Base-by-base conservation (phyloP, 2,113 vertebrate species). In the Albula goreensis region DNA sequence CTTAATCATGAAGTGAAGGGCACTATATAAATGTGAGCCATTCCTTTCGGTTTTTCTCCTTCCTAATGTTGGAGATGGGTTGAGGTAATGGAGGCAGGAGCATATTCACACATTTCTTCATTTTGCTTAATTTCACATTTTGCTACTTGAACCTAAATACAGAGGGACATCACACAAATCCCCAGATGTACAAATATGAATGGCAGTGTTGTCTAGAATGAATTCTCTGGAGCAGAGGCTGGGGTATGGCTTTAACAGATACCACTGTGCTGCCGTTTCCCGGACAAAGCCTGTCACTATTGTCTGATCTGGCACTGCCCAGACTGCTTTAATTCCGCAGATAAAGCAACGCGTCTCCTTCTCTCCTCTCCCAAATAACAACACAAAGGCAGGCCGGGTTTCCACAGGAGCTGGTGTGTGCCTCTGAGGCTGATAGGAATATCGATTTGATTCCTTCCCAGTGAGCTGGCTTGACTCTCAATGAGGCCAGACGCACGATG, bases 391-490 rank as follows among this genome's bases (percentile, higher is more conserved):
- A 82, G 81, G 81, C n/a, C 7, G 80, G 80, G 19, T 81, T 81
- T 81, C 49, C 12, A 51, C 1, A 9, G 5, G 52, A 11, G 22
- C 22, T 25, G 15, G 52, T 10, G 10, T 48, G 10, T 60, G 31
- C 19, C 56, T 31, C 41, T 6, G n/a, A 31, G 53, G 8, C 53
- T 31, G 53, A 83, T 83, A 57, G 81, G 56, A 83, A 83, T 83
- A 83, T 83, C 60, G 81, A 83, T 83, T 83, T 2, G 81, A 48
- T 60, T 83, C 41, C 56, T 60, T 83, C 81, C 56, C 52, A 48
- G 56, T 53, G 80, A 52, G 56, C 10, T 6, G 53, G 81, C 52
- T 81, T 83, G 81, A 83, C 56, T 56, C 60, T 83, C 25, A 60
- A 56, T 31, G 52, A 31, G 53, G 81, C 60, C 81, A 83, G 60